phyloP scores from a whole-genome alignment of 2,888 invertebrate genomes.

The Morinoia aosen region DNA sequence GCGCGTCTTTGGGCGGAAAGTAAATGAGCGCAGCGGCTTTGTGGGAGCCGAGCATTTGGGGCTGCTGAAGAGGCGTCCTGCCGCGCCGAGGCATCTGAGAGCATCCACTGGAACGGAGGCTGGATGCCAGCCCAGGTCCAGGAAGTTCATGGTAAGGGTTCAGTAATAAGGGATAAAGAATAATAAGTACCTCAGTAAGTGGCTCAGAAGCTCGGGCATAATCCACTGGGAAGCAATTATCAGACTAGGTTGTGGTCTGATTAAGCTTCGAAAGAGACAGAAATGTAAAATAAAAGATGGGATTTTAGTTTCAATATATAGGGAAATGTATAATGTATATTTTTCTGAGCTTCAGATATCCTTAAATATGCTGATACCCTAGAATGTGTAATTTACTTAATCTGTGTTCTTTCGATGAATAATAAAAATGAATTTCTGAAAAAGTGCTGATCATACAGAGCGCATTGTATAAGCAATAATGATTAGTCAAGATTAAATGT shows the following conservation, averaged over 20 bases:
- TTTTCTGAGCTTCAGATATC: no score
- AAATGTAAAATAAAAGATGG: no score
- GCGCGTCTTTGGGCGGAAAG: not conserved
- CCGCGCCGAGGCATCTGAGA: not conserved
- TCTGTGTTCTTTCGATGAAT: no score
- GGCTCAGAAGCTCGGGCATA: not conserved
- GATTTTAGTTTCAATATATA: no score
- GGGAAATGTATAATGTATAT: no score
- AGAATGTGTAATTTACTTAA: no score
- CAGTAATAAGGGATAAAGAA: not conserved
- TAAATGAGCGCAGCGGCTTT: not conserved
- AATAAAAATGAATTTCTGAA: no score
- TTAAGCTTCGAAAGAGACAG: no score
- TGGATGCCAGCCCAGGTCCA: not conserved
- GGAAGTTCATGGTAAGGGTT: not conserved
- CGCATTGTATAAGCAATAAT: no score
- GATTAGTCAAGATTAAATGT: no score
- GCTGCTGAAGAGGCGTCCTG: not conserved
- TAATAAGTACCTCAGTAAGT: not conserved
- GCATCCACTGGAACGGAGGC: not conserved
- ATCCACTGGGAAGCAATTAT: not conserved
- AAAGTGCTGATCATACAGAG: no score
- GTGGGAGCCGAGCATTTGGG: not conserved
- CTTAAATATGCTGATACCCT: no score
- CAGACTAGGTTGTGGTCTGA: not conserved